Conservation (phyloP, 2,113 vertebrate genomes). For the Corvus cornix region DNA sequence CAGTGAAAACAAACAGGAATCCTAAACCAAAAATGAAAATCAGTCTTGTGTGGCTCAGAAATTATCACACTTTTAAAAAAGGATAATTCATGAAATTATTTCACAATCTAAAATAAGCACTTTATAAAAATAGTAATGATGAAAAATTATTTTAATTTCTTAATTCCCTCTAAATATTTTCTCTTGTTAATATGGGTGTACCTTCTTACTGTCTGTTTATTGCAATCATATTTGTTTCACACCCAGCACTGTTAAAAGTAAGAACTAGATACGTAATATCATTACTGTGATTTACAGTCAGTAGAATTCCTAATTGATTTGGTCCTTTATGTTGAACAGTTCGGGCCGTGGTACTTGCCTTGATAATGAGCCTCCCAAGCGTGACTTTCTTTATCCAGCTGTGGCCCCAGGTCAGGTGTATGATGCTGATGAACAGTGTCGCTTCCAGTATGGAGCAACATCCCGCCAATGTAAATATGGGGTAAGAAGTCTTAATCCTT, state of each 20-base stretch:
- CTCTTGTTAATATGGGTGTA: slow-evolving; percentile 46
- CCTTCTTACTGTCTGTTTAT: slow-evolving; percentile 38
- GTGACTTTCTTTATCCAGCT: slow-evolving; percentile 99
- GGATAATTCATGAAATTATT: slow-evolving; percentile 46
- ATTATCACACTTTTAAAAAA: slow-evolving; percentile 50
- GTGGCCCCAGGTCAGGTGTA: slow-evolving; percentile 99
- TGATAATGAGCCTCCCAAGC: slow-evolving; percentile 99
- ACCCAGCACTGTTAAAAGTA: slow-evolving; percentile 61
- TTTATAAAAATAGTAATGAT: slow-evolving; percentile 35
- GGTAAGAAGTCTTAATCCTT: slow-evolving; percentile 91
- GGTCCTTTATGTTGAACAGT: slow-evolving; percentile 96
- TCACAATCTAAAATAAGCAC: slow-evolving; percentile 34
- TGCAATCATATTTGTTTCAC: slow-evolving; percentile 59
- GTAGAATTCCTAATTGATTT: slow-evolving; percentile 76
- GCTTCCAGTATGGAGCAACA: slow-evolving; percentile 96
- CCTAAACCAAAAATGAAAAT: slow-evolving; percentile 62
- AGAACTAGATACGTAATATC: slow-evolving; percentile 64
- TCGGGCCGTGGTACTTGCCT: slow-evolving; percentile 99
- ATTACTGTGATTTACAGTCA: slow-evolving; percentile 63
- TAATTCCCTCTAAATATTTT: slow-evolving; percentile 18
- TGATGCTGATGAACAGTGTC: slow-evolving; percentile 96
- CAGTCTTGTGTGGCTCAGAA: slow-evolving; percentile 71
- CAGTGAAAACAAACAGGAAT: slow-evolving; percentile 65
- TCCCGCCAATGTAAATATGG: slow-evolving; percentile 99
- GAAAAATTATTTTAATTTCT: slow-evolving; percentile 9